Evolutionary conservation across 2,113 vertebrate genomes (phyloP).

Genomic region (Columba livia): DNA sequence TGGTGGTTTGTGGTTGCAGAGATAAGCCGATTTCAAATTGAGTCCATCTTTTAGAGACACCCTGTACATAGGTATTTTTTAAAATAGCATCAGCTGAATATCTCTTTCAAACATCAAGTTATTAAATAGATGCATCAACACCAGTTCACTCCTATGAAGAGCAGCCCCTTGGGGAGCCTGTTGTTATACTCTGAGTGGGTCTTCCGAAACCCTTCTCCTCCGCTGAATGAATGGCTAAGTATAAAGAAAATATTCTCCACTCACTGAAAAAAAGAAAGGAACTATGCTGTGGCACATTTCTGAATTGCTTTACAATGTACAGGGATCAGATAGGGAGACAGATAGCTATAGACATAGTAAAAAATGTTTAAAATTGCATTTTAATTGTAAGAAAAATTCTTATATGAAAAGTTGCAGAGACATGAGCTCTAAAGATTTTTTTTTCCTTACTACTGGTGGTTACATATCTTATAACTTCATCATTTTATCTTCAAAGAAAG

Average conservation of each 20-base stretch:
- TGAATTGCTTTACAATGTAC: not conserved
- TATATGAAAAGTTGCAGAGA: not conserved
- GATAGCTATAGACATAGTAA: not conserved
- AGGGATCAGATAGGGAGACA: not conserved
- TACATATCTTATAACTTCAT: not conserved
- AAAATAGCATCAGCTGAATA: not conserved
- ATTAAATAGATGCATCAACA: not conserved
- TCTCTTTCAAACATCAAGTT: not conserved
- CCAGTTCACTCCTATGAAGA: not conserved
- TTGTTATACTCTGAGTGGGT: not conserved
- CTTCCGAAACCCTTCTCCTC: not conserved
- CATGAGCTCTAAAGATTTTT: not conserved
- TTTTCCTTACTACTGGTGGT: not conserved
- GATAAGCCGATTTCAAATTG: too few species aligned
- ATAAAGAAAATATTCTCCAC: not conserved
- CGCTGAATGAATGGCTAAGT: fast-evolving
- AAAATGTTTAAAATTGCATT: not conserved
- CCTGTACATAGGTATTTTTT: not conserved
- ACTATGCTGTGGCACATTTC: not conserved
- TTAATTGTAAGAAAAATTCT: not conserved
- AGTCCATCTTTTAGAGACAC: too few species aligned
- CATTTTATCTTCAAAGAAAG: not conserved
- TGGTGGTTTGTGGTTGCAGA: too few species aligned
- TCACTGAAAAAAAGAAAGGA: not conserved
- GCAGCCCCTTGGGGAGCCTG: not conserved